phyloP scores from a whole-genome alignment of 2,888 invertebrate species.

The Cecidostiba fungosa region DNA sequence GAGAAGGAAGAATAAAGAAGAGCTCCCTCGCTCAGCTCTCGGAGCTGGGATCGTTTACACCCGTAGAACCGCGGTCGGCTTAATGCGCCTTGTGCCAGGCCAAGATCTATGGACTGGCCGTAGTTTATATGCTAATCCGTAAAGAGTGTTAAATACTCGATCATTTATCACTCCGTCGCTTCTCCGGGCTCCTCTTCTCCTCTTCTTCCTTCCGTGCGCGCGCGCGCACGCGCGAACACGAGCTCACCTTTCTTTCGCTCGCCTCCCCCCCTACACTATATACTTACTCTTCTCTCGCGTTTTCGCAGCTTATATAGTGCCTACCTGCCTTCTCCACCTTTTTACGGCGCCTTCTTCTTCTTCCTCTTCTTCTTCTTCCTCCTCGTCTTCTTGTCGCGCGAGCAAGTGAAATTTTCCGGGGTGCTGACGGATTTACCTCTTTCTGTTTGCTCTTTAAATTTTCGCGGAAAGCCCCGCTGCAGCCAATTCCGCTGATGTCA shows the following conservation, averaged over 20 bases:
- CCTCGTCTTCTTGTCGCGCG: background rate
- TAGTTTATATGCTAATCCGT: conserved; percentile 81
- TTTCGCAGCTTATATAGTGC: background rate
- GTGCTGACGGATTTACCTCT: background rate
- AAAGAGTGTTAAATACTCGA: conserved; percentile 81
- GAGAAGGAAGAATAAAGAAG: conserved; percentile 45
- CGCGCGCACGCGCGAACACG: background rate
- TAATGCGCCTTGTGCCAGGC: conserved; percentile 73
- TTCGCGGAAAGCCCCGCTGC: background rate
- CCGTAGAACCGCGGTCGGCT: conserved; percentile 71
- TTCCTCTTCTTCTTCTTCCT: no score
- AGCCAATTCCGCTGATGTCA: background rate
- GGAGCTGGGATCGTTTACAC: conserved; percentile 66
- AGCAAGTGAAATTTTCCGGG: background rate
- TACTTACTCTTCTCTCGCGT: background rate
- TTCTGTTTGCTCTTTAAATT: conserved; percentile 10
- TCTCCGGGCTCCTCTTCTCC: conserved; percentile 43
- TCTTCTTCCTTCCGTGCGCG: conserved; percentile 10
- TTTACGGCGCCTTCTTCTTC: background rate
- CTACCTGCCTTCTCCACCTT: background rate
- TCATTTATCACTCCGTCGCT: conserved; percentile 78
- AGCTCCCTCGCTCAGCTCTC: background rate
- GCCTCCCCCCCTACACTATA: background rate
- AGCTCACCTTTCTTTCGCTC: background rate
- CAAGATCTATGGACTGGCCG: conserved; percentile 80